These are phyloP conservation scores for Karalla daura DNA, from an alignment of 2,797 vertebrate species.

Conservation along the genomic window DNA sequence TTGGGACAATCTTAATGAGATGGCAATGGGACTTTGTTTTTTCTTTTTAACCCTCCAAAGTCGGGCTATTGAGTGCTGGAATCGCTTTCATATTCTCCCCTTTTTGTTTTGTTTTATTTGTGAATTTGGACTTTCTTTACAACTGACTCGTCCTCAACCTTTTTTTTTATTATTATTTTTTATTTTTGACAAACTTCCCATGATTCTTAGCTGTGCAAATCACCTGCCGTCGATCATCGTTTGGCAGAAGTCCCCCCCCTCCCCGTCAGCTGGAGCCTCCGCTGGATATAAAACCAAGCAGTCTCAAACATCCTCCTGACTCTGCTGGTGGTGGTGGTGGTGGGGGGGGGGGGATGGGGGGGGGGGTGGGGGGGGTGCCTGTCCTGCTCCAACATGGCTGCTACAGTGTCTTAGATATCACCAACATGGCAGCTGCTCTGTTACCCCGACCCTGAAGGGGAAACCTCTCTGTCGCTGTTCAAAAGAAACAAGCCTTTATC, in stretches of 20 bases:
- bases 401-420: conserved; percentile 66
- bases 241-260: conserved; percentile 38
- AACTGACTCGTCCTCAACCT: conserved; percentile 45
- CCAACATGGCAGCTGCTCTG: conserved; percentile 65
- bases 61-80: conserved; percentile 54
- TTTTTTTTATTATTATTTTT: no score
- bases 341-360: no score
- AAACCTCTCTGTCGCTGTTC: conserved; percentile 34
- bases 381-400: conserved; percentile 57
- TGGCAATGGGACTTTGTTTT: conserved; percentile 28
- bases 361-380: conserved; percentile 63
- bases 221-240: conserved; percentile 30
- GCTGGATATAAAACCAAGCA: conserved; percentile 58
- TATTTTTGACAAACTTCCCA: conserved; percentile 34
- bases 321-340: no score
- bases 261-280: conserved; percentile 57
- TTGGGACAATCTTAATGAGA: conserved; percentile 66
- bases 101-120: conserved; percentile 18
- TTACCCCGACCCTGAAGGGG: conserved; percentile 34
- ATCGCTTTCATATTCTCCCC: conserved; percentile 13
- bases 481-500: conserved; percentile 55
- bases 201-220: conserved; percentile 48
- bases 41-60: conserved; percentile 34
- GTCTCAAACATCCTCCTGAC: conserved; percentile 35
- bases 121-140: conserved; percentile 54